These are phyloP conservation scores for Xiphorhynchus erythropygius DNA, from an alignment of 2,797 vertebrate genomes.

Conservation along the genomic window DNA sequence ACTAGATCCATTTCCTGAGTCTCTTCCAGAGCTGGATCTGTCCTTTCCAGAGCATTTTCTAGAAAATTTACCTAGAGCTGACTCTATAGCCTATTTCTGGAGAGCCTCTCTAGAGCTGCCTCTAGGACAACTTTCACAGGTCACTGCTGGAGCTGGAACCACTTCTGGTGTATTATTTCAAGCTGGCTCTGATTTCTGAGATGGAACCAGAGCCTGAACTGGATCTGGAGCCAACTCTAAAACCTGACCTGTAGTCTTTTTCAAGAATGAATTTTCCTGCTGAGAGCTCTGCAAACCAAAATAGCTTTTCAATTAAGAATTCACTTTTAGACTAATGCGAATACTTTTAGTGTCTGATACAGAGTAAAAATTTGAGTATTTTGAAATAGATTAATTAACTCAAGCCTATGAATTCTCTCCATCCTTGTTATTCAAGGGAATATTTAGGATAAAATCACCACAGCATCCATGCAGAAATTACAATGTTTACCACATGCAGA, in stretches of 20 bases:
- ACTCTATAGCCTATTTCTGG: not conserved
- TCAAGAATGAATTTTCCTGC: not conserved
- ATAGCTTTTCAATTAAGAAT: not conserved
- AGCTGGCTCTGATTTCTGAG: not conserved
- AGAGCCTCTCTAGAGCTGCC: not conserved
- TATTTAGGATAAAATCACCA: not conserved
- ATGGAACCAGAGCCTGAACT: not conserved
- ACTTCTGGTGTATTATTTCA: not conserved
- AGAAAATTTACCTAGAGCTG: not conserved
- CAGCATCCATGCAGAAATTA: not conserved
- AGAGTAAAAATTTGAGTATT: not conserved
- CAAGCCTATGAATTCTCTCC: constrained; percentile 13
- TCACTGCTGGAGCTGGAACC: not conserved
- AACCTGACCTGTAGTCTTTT: not conserved
- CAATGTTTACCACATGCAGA: not conserved
- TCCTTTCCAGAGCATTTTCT: not conserved
- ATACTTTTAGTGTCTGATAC: not conserved
- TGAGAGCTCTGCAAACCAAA: not conserved
- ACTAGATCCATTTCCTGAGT: not conserved
- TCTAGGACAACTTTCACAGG: not conserved
- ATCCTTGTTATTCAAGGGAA: not conserved
- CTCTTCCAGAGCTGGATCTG: not conserved
- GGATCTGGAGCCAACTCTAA: not conserved
- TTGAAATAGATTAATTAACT: not conserved
- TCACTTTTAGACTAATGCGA: not conserved